Conservation (phyloP, 2,888 invertebrate genomes). For the Dasysyrphus albostriatus region DNA sequence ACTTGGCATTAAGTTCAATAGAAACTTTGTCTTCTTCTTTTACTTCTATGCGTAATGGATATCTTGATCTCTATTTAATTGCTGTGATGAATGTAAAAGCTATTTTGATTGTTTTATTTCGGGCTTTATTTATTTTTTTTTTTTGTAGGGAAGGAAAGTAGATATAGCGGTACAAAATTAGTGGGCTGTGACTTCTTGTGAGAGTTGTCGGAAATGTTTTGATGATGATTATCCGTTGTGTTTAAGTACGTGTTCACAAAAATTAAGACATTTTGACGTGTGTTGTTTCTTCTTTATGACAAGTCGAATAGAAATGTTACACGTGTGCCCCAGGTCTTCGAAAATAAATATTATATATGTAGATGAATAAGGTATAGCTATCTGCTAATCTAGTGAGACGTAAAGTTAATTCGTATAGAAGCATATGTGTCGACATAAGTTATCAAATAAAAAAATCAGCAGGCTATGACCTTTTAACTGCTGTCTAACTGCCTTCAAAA, state of each 20-base stretch:
- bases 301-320: slow-evolving; percentile 4
- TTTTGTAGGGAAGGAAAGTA: background rate
- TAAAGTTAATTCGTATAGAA: too few species aligned
- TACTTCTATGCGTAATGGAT: slow-evolving; percentile 51
- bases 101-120: slow-evolving; percentile 17
- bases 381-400: too few species aligned
- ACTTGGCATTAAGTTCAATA: slow-evolving; percentile 64
- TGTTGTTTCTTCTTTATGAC: slow-evolving; percentile 9
- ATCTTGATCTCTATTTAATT: slow-evolving; percentile 73
- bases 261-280: slow-evolving; percentile 59
- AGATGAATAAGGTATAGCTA: too few species aligned
- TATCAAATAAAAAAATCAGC: too few species aligned
- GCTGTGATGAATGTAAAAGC: slow-evolving; percentile 65
- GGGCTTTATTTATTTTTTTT: background rate
- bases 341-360: background rate
- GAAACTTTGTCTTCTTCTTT: slow-evolving; percentile 33
- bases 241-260: slow-evolving; percentile 27
- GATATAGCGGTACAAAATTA: background rate
- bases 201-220: slow-evolving; percentile 29
- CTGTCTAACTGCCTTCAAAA: too few species aligned
- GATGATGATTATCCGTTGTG: slow-evolving; percentile 63
- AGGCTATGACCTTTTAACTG: too few species aligned
- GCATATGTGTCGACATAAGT: too few species aligned
- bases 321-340: slow-evolving; percentile 1
- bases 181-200: slow-evolving; percentile 11